Percentiles rank a stretch among this genome's conserved stretches.
These are phyloP conservation scores for Proisotoma minuta DNA, from an alignment of 2,888 invertebrate genomes.

Conservation along the genomic window DNA sequence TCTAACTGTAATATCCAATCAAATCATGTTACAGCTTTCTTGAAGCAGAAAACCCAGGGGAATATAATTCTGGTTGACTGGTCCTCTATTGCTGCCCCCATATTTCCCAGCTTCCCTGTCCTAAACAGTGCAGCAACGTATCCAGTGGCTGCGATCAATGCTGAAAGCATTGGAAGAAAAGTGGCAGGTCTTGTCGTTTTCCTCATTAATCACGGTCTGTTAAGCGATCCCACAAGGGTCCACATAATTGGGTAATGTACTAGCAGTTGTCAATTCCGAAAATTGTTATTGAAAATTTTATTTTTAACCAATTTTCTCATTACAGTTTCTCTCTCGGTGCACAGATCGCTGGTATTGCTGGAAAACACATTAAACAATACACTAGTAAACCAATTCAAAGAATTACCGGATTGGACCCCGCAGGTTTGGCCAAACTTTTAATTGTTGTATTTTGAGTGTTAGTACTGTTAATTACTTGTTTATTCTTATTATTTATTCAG, in stretches of 20 bases:
- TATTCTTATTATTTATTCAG: no score
- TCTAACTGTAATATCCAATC: no score
- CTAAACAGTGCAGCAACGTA: conserved; percentile 21
- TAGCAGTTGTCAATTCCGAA: no score
- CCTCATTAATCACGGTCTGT: conserved; percentile 35
- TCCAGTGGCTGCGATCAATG: conserved; percentile 30
- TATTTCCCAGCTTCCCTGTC: conserved; percentile 16
- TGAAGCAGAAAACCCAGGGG: conserved; percentile 30
- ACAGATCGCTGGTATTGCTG: conserved; percentile 35
- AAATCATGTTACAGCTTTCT: conserved; percentile 29
- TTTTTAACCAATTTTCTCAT: no score
- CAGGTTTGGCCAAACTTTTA: no score
- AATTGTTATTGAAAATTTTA: no score
- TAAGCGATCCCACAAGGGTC: conserved; percentile 34
- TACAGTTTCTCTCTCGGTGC: conserved; percentile 35
- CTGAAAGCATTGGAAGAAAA: conserved; percentile 31
- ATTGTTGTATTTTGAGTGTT: no score
- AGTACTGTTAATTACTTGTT: no score
- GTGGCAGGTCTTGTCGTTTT: conserved; percentile 24
- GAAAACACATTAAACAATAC: conserved; percentile 33
- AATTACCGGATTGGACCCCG: conserved; percentile 38
- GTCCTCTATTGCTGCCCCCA: conserved; percentile 20
- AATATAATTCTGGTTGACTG: conserved; percentile 38
- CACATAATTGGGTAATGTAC: conserved; percentile 37
- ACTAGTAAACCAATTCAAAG: conserved; percentile 36